Base-by-base conservation (phyloP, 2,797 vertebrate genomes). In the Bucorvus abyssinicus region DNA sequence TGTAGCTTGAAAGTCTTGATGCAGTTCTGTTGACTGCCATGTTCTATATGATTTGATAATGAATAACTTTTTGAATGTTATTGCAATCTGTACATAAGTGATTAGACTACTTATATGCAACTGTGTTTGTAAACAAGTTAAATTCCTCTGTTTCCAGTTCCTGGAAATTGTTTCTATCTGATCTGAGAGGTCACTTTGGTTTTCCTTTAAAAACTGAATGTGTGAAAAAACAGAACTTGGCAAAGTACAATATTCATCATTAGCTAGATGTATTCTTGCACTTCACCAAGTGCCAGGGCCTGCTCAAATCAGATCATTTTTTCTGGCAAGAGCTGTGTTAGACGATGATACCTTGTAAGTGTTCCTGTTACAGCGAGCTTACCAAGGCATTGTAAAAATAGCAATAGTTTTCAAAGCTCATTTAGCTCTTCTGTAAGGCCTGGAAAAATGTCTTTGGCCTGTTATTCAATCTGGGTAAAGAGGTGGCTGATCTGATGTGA, bases 341-440 rank as follows among this genome's bases (percentile, higher is more conserved):
- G n/a, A 88, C 14, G 82, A 38, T 52, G 47, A 49, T 67, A 27
- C 61, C 6, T 34, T 18, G 12, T 67, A 90, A 57, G 30, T 13
- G 21, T 71, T 40, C 22, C 29, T 91, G 71, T 90, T 76, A 73
- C 7, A 26, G 42, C 34, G 63, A 86, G 36, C 60, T 70, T 92
- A 64, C 64, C 38, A 19, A 73, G 73, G 57, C 57, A 75, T 10
- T 85, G 27, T 67, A 84, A 71, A 83, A 90, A 94, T 71, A 60
- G 45, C 45, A 87, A 49, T 47, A 42, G 21, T 81, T 96, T 97
- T 96, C 55, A 94, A 95, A 90, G n/a, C 40, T 67, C n/a, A 19
- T 90, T 92, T 83, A 77, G 32, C 19, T 47, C 30, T 60, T 34
- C 56, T 78, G 13, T 64, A 63, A 84, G 27, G 14, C 70, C 75